Evolutionary conservation across 2,113 vertebrate species (phyloP).

Genomic region (Acrocephalus arundinaceus): DNA sequence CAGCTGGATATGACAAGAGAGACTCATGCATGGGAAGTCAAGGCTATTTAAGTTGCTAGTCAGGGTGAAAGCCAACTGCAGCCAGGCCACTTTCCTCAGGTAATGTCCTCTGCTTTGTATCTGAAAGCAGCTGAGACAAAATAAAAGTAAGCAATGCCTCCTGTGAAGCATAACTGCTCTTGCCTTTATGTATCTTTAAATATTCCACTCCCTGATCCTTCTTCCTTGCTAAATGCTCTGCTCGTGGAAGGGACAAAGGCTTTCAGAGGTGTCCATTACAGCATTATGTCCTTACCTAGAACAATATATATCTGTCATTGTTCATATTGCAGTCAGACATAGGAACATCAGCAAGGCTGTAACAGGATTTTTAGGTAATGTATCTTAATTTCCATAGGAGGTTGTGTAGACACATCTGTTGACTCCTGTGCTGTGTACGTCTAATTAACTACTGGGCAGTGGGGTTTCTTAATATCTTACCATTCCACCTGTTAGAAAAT

Average conservation of each 20-base stretch:
- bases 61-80: background rate
- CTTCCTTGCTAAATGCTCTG: background rate
- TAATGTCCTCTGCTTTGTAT: background rate
- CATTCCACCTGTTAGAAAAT: background rate
- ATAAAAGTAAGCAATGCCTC: background rate
- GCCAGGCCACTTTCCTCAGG: background rate
- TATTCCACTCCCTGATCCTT: background rate
- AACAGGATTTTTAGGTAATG: background rate
- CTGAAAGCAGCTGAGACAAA: background rate
- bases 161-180: background rate
- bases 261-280: background rate
- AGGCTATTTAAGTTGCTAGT: background rate
- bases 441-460: background rate
- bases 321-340: background rate
- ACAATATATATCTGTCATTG: rapidly evolving
- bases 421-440: background rate
- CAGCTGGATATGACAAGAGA: background rate
- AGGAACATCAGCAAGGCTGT: background rate
- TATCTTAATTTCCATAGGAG: background rate
- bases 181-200: background rate
- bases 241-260: background rate
- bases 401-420: background rate
- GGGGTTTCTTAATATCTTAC: background rate
- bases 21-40: background rate
- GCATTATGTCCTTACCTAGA: background rate